These are phyloP conservation scores for Habroteleia sp. DNA, from an alignment of 2,888 invertebrate species.

Conservation along the genomic window DNA sequence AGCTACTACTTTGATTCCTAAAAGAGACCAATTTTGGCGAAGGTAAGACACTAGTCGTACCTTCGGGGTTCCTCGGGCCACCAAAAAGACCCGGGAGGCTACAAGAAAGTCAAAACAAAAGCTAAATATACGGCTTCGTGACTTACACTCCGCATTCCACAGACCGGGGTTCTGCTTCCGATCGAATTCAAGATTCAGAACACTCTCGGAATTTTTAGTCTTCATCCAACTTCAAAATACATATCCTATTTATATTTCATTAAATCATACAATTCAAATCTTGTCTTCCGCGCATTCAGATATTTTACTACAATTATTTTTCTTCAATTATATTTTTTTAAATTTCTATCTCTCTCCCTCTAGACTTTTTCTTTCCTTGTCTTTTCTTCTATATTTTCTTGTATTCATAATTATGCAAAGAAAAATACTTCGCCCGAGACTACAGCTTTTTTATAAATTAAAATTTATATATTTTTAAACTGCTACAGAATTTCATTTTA, in stretches of 20 bases:
- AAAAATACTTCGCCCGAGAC: no score
- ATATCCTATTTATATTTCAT: conserved; percentile 33
- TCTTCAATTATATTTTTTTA: no score
- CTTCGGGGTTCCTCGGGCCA: conserved; percentile 36
- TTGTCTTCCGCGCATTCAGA: no score
- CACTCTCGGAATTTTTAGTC: conserved; percentile 52
- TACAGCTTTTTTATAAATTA: no score
- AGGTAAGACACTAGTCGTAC: conserved; percentile 41
- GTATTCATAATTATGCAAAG: no score
- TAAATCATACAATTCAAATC: conserved; percentile 27
- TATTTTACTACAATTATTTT: no score
- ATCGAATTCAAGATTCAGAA: conserved; percentile 61
- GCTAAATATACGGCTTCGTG: conserved; percentile 72
- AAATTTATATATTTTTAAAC: no score
- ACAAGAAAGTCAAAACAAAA: conserved; percentile 72
- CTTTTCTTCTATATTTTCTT: no score
- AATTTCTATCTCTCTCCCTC: no score
- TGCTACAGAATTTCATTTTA: no score
- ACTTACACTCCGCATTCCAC: conserved; percentile 69
- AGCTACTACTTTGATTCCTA: conserved; percentile 41
- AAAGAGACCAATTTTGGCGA: conserved; percentile 46
- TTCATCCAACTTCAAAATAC: conserved; percentile 26
- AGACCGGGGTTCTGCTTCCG: conserved; percentile 54
- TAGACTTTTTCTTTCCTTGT: no score
- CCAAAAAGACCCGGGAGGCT: conserved; percentile 55